Base-by-base conservation (phyloP, 2,113 vertebrate species). In the Mastomys coucha region DNA sequence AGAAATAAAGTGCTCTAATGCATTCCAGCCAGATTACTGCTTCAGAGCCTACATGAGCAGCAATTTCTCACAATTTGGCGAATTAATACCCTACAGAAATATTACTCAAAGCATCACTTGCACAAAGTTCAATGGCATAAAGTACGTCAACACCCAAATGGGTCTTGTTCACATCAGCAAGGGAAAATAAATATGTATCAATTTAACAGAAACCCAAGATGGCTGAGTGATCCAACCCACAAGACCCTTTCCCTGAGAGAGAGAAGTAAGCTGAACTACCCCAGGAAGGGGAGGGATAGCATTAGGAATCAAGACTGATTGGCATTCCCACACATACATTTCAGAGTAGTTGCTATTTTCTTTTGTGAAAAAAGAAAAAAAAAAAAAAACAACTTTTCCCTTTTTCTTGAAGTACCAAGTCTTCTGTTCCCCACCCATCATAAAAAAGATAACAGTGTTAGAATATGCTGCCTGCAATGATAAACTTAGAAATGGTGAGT, bases 1-100 rank as follows among this genome's bases (percentile, higher is more conserved):
- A 93, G 81, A 95, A 94, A 95, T 91, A 72, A 97, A 94, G 91
- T 88, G 58, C n/a, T 63, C 6, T 67, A 75, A 89, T 95, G 73
- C 45, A 42, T 96, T 96, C 9, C 28, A 88, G 84, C 88, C 45
- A 85, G n/a, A 75, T 85, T 81, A 36, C 51, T 33, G 5, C 86
- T 94, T 93, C 67, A 70, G 53, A 94, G 87, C 53, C 56, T 95
- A 11, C 24, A 73, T 49, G 36, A 89, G n/a, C 49, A 73, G 80
- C 81, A 95, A 77, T 87, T 88, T 87, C 67, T 96, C 69, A 69
- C 45, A 72, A 28, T 75, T 97, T 80, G 73, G 24, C 65, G 14
- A 93, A 91, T 92, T 77, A 73, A 95, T 88, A 77, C 84, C 63
- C 67, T 84, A n/a, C 56, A 96, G 91, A 95, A 96, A 11, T 95